Evolutionary conservation across 2,797 vertebrate genomes (phyloP), one percentile per base, ranked within the genome.

Genomic region (Erithacus rubecula): DNA sequence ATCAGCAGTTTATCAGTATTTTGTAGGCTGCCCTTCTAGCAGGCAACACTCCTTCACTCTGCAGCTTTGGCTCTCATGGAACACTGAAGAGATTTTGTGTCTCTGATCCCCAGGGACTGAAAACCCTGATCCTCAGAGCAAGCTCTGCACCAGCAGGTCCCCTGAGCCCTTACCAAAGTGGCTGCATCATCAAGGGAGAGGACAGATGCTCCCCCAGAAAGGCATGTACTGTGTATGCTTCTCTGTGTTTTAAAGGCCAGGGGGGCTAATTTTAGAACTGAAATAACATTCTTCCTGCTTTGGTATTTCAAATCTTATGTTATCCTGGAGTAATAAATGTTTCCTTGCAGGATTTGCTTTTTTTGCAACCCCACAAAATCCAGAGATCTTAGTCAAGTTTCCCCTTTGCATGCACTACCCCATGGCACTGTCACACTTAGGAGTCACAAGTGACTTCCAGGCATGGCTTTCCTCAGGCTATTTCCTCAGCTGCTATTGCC

Each of bases 261-360:
- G 49, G 6, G 29, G 41, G 14, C 46, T 87, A 82, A 76, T 93
- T 87, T 94, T 87, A 82, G 79, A 87, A 37, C 49, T 18, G 41
- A 87, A 95, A 71, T 78, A 84, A 79, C 20, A 15, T 75, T 87
- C 8, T 87, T 86, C 49, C 70, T 83, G 36, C 78, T 84, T 77
- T 78, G 65, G 24, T 39, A 79, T 91, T 94, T 93, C 21, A 53
- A 82, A 30, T 85, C 12, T 34, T 64, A 5, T 23, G 32, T 60
- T 78, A 49, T 68, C 43, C 15, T 34, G 20, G 17, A 23, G 55
- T 89, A 79, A 68, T 72, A 79, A 82, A 39, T 46, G 23, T 15
- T n/a, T 90, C 30, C 13, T 46, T 3, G 1, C 18, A 75, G 34
- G 44, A 60, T 51, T 62, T 92, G 6, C 26, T 30, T 77, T 71